Evolutionary conservation across 2,797 vertebrate species (phyloP).

Genomic region (Florisuga fusca): DNA sequence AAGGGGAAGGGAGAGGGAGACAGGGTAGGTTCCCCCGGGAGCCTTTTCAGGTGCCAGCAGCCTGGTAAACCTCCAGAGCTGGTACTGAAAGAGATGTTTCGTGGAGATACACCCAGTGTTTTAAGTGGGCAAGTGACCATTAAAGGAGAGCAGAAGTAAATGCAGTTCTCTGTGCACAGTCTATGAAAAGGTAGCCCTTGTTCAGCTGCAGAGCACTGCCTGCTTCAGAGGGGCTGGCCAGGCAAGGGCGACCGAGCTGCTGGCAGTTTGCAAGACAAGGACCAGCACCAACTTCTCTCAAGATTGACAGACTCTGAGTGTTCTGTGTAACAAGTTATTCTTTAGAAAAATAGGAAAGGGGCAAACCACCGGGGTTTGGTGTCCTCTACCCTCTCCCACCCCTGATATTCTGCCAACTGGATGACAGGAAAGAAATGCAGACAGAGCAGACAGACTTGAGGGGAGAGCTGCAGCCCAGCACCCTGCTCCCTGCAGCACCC

Average conservation of each 20-base stretch:
- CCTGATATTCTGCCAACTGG: not conserved
- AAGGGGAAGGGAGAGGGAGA: not conserved
- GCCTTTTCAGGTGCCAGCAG: not conserved
- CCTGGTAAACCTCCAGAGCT: not conserved
- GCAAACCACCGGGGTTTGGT: not conserved
- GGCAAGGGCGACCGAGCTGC: not conserved
- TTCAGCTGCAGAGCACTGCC: not conserved
- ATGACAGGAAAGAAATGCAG: not conserved
- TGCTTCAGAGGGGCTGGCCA: not conserved
- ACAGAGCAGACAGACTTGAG: not conserved
- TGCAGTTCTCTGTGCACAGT: not conserved
- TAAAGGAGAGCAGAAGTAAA: not conserved
- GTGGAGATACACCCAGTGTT: not conserved
- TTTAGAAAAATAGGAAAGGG: not conserved
- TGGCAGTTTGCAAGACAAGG: not conserved
- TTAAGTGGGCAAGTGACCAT: not conserved
- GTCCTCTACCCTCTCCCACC: rapidly evolving
- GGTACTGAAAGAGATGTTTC: not conserved
- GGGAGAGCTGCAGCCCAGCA: not conserved
- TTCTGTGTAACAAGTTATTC: rapidly evolving
- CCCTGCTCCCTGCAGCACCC: rapidly evolving
- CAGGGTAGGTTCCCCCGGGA: rapidly evolving
- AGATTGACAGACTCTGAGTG: not conserved
- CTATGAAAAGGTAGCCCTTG: not conserved
- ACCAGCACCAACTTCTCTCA: not conserved